phyloP scores from a whole-genome alignment of 2,113 vertebrate species.

The Urocynchramus pylzowi region DNA sequence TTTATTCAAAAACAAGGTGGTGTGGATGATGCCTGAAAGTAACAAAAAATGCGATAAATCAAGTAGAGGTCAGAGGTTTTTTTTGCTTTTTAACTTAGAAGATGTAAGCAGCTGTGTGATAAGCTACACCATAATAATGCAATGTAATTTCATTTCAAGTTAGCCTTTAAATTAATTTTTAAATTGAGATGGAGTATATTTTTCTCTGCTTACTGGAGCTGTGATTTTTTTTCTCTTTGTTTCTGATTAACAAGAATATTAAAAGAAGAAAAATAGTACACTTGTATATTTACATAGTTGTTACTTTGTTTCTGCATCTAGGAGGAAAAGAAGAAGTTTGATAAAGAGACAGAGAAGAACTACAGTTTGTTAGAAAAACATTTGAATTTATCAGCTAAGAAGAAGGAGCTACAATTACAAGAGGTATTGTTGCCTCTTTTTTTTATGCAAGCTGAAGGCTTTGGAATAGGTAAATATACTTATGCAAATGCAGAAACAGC shows the following conservation, averaged over 20 bases:
- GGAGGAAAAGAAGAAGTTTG: conserved; percentile 95
- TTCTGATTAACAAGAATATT: background rate
- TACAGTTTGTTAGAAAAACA: conserved; percentile 95
- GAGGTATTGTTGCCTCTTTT: conserved; percentile 79
- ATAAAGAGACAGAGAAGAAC: conserved; percentile 98
- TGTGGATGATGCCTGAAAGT: background rate
- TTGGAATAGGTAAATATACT: background rate
- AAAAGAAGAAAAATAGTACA: background rate
- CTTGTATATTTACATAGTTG: background rate
- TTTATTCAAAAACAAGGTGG: background rate
- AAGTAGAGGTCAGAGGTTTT: accelerated
- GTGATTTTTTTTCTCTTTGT: background rate
- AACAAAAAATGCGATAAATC: background rate
- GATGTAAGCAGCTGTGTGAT: background rate
- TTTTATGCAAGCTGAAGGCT: background rate
- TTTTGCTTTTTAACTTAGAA: background rate
- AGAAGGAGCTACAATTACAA: conserved; percentile 93
- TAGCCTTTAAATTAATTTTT: background rate
- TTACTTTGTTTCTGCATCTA: conserved; percentile 50
- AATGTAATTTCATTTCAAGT: background rate
- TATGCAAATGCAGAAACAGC: background rate
- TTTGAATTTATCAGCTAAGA: conserved; percentile 92
- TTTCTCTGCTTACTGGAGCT: background rate
- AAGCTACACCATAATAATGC: background rate
- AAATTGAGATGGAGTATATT: background rate